phyloP scores from a whole-genome alignment of 2,888 invertebrate species.

The Yponomeuta malinellus region DNA sequence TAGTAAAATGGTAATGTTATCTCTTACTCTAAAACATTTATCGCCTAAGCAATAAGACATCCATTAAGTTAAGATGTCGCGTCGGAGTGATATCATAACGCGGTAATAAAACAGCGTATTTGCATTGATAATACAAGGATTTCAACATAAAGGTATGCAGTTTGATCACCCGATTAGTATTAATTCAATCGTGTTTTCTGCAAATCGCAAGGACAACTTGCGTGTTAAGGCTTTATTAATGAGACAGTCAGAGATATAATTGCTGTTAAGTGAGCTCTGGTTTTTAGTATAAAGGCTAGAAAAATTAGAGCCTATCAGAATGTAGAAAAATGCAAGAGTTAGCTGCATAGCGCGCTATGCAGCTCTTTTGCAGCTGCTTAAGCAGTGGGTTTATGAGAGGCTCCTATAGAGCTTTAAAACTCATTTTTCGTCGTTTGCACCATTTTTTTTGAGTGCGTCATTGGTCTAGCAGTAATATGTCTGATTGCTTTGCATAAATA shows the following conservation, averaged over 20 bases:
- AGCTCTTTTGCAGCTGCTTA: no score
- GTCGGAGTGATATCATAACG: background rate
- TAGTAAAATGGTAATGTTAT: background rate
- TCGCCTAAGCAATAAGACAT: background rate
- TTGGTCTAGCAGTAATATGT: no score
- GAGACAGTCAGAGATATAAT: background rate
- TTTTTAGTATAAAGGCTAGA: background rate
- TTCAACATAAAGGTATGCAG: conserved; percentile 8
- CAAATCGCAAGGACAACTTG: conserved; percentile 1
- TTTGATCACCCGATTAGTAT: background rate
- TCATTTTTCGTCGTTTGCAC: no score
- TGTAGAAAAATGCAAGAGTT: no score
- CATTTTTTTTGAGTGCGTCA: no score
- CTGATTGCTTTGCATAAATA: no score
- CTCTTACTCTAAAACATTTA: background rate
- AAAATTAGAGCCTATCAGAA: no score
- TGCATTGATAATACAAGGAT: background rate
- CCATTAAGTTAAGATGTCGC: background rate
- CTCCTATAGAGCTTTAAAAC: no score
- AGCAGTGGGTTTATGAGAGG: no score
- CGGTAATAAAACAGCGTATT: background rate
- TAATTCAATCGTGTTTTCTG: conserved; percentile 5
- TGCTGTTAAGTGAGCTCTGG: background rate
- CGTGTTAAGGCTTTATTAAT: background rate
- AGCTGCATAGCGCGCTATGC: no score